Conservation (phyloP, 2,113 vertebrate genomes). For the Cochlearius cochlearius region DNA sequence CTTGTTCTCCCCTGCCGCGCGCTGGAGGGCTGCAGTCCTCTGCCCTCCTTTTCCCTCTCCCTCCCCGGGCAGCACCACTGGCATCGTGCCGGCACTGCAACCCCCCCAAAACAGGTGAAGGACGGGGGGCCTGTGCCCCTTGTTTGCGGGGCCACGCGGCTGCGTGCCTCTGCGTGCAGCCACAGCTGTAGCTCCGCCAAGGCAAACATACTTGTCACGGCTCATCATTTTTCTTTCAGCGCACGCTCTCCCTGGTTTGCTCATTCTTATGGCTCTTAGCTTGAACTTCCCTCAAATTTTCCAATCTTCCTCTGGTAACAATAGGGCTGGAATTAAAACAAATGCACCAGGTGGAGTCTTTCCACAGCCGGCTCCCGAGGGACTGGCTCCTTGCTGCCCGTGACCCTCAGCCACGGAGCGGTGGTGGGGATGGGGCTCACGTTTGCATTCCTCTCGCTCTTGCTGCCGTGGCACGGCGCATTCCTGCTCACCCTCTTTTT, state of each 20-base stretch:
- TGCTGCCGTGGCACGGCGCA: background rate
- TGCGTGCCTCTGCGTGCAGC: background rate
- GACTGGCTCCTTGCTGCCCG: background rate
- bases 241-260: background rate
- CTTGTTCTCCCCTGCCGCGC: accelerated
- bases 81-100: background rate
- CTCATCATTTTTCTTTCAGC: background rate
- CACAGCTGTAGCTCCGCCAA: background rate
- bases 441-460: background rate
- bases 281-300: conserved; percentile 27
- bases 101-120: background rate
- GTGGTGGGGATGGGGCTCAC: accelerated
- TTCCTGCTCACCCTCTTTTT: background rate
- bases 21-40: background rate
- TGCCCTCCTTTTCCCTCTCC: background rate
- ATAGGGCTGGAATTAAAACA: background rate
- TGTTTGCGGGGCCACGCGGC: accelerated
- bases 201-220: background rate
- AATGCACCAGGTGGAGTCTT: background rate
- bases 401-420: accelerated
- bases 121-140: background rate
- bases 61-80: background rate
- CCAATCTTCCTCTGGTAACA: background rate
- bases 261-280: background rate
- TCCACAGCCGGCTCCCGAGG: accelerated